Evolutionary conservation across 1,140 invertebrate species (phyloP).

Genomic region (Eufriesea mexicana): DNA sequence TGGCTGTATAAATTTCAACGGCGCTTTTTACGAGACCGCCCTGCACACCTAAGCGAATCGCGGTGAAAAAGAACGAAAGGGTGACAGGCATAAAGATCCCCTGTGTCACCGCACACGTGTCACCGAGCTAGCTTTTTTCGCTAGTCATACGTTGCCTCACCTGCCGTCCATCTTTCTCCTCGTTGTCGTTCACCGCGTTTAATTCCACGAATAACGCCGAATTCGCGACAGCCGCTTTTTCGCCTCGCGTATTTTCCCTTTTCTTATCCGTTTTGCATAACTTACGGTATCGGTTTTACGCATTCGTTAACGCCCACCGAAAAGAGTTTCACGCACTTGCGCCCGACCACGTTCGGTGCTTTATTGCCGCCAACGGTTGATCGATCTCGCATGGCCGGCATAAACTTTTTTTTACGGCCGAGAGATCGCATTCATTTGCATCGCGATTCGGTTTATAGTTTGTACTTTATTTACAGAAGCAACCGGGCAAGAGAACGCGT

Average conservation of each 20-base stretch:
- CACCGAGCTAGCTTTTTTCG: constrained; percentile 61
- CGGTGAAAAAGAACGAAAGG: constrained; percentile 63
- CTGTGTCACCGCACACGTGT: constrained; percentile 77
- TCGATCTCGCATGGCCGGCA: constrained; percentile 7
- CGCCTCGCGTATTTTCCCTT: not conserved
- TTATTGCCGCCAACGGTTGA: not conserved
- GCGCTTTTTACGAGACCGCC: constrained; percentile 66
- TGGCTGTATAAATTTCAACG: constrained; percentile 72
- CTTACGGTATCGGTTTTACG: not conserved
- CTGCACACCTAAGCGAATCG: constrained; percentile 49
- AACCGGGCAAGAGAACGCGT: not conserved
- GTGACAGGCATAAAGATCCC: constrained; percentile 73
- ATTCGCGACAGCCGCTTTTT: not conserved
- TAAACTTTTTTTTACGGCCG: not conserved
- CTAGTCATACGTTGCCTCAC: constrained; percentile 60
- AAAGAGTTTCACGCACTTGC: not conserved
- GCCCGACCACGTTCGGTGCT: not conserved
- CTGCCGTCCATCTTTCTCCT: constrained; percentile 52
- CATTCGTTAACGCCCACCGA: not conserved
- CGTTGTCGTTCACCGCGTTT: constrained; percentile 67
- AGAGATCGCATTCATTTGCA: constrained; percentile 6
- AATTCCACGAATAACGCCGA: constrained; percentile 70
- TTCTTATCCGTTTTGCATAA: not conserved
- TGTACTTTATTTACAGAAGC: constrained; percentile 19
- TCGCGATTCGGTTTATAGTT: not conserved